Evolutionary conservation across 1,140 invertebrate species (phyloP).

Genomic region (Bombus consobrinus): DNA sequence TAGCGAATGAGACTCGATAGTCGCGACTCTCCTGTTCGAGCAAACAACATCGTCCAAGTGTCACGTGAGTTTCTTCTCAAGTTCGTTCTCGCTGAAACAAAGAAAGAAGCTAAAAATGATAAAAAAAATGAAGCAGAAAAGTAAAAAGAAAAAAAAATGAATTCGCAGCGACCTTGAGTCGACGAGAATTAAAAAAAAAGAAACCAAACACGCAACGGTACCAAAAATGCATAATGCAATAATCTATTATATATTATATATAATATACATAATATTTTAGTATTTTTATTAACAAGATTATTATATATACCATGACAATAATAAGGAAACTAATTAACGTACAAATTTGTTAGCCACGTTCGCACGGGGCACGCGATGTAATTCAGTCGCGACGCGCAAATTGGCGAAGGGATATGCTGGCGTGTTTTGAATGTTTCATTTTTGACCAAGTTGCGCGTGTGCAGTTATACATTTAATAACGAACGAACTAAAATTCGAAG

Average conservation of each 20-base stretch:
- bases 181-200: slow-evolving; percentile 61
- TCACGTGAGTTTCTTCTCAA: slow-evolving; percentile 19
- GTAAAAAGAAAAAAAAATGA: neutral
- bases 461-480: neutral
- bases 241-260: slow-evolving; percentile 82
- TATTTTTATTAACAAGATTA: slow-evolving; percentile 82
- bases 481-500: neutral
- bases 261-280: slow-evolving; percentile 83
- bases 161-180: slow-evolving; percentile 44
- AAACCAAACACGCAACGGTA: slow-evolving; percentile 80
- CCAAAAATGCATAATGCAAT: slow-evolving; percentile 84
- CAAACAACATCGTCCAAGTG: slow-evolving; percentile 4
- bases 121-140: neutral
- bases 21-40: neutral
- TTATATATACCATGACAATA: slow-evolving; percentile 82
- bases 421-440: slow-evolving; percentile 2
- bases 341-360: slow-evolving; percentile 83
- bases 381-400: slow-evolving; percentile 50
- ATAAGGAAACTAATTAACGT: slow-evolving; percentile 83
- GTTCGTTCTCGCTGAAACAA: slow-evolving; percentile 17
- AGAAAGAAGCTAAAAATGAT: neutral
- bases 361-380: slow-evolving; percentile 69
- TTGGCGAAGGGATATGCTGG: slow-evolving; percentile 39
- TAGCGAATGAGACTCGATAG: neutral
- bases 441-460: neutral